phyloP scores from a whole-genome alignment of 2,113 vertebrate species.

The Himantopus leucocephalus region DNA sequence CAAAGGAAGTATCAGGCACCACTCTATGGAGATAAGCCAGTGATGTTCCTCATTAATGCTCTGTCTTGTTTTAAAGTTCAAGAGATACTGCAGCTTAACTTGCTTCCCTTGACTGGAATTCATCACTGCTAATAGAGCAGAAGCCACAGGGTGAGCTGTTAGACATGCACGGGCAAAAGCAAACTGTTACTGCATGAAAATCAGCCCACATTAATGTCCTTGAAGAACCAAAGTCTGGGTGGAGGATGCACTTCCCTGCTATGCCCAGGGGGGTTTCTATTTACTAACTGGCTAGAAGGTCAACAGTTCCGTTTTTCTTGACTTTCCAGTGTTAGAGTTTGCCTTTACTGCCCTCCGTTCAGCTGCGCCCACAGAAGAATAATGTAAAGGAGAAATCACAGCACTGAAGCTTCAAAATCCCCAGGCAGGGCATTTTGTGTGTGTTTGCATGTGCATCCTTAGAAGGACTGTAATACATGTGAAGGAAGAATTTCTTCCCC shows the following conservation, averaged over 20 bases:
- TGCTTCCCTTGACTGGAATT: constrained; percentile 23
- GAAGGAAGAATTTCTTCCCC: background rate
- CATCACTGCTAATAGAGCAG: constrained; percentile 32
- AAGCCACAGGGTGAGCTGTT: constrained; percentile 28
- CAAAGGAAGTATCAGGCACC: background rate
- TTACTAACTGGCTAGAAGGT: background rate
- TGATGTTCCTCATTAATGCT: background rate
- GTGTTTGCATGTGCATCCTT: background rate
- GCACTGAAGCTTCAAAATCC: background rate
- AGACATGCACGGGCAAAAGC: constrained; percentile 33
- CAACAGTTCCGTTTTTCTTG: background rate
- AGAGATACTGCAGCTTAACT: constrained; percentile 7
- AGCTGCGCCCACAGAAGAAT: background rate
- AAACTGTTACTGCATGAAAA: constrained; percentile 47
- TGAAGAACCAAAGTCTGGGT: constrained; percentile 7
- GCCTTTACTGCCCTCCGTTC: background rate
- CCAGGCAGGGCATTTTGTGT: background rate
- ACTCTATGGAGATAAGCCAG: background rate
- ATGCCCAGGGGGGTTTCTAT: background rate
- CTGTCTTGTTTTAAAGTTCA: constrained; percentile 26
- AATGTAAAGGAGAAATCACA: background rate
- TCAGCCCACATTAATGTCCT: background rate
- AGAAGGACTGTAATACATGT: background rate
- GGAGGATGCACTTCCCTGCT: background rate
- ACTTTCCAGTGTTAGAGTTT: background rate